Conservation (phyloP, 1,140 invertebrate species). For the Heliconius himera region DNA sequence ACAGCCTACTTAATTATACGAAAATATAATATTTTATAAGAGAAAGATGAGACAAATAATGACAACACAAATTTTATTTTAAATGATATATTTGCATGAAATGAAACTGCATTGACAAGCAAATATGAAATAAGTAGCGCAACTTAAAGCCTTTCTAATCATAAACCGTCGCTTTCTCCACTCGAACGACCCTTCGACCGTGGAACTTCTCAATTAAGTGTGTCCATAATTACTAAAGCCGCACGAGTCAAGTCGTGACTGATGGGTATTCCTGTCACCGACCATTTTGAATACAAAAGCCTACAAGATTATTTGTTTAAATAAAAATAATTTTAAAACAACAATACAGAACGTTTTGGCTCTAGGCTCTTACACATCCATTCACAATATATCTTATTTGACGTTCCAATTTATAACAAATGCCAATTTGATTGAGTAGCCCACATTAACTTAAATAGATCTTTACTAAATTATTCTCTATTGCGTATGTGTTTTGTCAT, state of each 20-base stretch:
- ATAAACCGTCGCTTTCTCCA: conserved; percentile 49
- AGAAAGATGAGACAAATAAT: not conserved
- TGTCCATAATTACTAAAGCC: conserved; percentile 51
- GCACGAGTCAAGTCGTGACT: conserved; percentile 44
- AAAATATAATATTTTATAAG: not conserved
- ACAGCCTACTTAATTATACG: too few relatives aligned
- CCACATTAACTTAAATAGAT: not conserved
- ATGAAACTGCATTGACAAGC: conserved; percentile 35
- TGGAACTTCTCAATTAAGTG: conserved; percentile 61
- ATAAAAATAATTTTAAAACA: conserved; percentile 28
- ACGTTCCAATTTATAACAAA: conserved; percentile 68
- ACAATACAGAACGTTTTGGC: conserved; percentile 36
- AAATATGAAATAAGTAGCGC: conserved; percentile 38
- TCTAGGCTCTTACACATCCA: conserved; percentile 51
- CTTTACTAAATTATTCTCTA: not conserved
- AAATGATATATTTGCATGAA: conserved; percentile 12
- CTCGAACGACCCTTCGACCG: conserved; percentile 37
- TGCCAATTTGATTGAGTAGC: conserved; percentile 55
- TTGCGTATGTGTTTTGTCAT: not conserved
- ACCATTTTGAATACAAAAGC: conserved; percentile 18
- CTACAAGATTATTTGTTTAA: conserved; percentile 7
- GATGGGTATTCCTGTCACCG: conserved; percentile 34
- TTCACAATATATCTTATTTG: conserved; percentile 61
- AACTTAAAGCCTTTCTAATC: conserved; percentile 44
- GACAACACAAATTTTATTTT: not conserved